Base-by-base conservation (phyloP, 1,140 invertebrate genomes). In the Solen grandis region DNA sequence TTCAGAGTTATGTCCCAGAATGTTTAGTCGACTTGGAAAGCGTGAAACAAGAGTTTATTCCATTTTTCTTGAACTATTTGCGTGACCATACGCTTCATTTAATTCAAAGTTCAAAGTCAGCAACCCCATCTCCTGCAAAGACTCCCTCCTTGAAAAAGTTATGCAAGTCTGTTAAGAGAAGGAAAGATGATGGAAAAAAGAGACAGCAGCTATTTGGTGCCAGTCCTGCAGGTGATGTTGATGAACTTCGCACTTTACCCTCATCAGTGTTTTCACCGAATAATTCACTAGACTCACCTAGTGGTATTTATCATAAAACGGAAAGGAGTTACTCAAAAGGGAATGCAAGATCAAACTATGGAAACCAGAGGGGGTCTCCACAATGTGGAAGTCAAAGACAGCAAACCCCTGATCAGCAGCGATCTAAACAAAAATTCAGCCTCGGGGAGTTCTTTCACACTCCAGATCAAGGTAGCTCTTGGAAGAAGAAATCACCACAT, bases 401-500 rank as follows among this genome's bases (percentile, higher is more conserved):
- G 50, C 59, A 55, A 38, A 72, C 77, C 16, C 77, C 77, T 19
- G 77, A 80, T 25, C 57, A 60, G 46, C 60, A 62, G n/a, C 62
- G 69, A 29, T 80, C 77, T 14, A 72, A 73, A 46, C 77, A 80
- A 25, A 80, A 80, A 52, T 38, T 80, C n/a, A 72, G 68, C 69
- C 35, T 80, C 25, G 77, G 66, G 5, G 77, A 80, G 62, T 80
- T 80, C 25, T 68, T 79, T 38, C 27, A 60, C n/a, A 80, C 68
- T 1, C 77, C 77, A 29, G 66, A 80, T 41, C 69, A 63, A 36
- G 41, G 55, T 62, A 52, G 38, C 29, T 46, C 33, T 14, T 80
- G 77, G 77, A 80, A 63, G 50, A 72, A 57, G 55, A 80, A 80
- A 55, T 80, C 77, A 0, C 77, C 77, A 16, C 77, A 80, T 73